Conservation (phyloP, 2,113 vertebrate species). For the Burhinus oedicnemus region DNA sequence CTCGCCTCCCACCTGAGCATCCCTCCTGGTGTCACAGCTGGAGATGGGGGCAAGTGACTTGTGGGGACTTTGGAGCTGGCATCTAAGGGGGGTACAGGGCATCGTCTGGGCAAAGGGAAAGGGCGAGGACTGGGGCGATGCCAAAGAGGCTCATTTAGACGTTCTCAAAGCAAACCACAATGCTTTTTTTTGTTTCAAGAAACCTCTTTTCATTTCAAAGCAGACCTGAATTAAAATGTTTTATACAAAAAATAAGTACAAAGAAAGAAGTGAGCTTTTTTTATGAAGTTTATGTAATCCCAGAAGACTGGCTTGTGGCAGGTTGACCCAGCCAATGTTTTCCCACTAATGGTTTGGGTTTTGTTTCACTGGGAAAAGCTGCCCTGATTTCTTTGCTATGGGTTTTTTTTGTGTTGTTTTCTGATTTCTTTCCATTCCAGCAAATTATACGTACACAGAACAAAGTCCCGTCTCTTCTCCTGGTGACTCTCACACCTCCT, state of each 20-base stretch:
- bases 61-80: neutral
- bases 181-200: neutral
- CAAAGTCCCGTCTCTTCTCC: neutral
- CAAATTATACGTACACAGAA: neutral
- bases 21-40: rapidly evolving
- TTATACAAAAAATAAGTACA: neutral
- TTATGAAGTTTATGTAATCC: neutral
- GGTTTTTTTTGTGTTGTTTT: neutral
- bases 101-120: neutral
- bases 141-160: neutral
- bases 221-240: neutral
- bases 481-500: neutral
- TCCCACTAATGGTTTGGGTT: slow-evolving; percentile 4
- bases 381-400: neutral
- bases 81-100: rapidly evolving
- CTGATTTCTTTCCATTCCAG: neutral
- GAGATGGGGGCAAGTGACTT: neutral
- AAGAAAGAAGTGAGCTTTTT: neutral
- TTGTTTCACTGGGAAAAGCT: neutral
- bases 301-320: slow-evolving; percentile 24
- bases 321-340: slow-evolving; percentile 35
- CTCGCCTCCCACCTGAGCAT: rapidly evolving
- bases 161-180: neutral
- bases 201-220: neutral
- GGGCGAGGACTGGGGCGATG: rapidly evolving